Base-by-base conservation (phyloP, 1,140 invertebrate genomes). In the Pseudomyrmex concolor region DNA sequence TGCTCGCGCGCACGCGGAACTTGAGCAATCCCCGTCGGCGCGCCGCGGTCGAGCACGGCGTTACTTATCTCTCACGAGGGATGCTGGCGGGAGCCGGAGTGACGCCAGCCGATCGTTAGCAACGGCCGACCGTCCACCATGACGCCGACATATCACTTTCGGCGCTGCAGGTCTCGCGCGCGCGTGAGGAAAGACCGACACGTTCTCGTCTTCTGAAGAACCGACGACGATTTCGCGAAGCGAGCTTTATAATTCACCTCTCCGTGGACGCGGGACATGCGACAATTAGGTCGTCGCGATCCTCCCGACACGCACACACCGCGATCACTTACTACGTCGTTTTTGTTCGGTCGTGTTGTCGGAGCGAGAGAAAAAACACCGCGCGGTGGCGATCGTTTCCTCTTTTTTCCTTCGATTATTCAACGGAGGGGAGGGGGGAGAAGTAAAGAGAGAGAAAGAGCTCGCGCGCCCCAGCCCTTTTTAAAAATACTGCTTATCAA, bases 91-190 rank as follows among this genome's bases (percentile, higher is more conserved):
- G 10, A 59, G 15, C 34, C 34, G 34, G 34, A 34, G 4, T 7
- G 34, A 54, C 51, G 74, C 84, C 71, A 82, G 25, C 4, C 78
- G 86, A 92, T 91, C 84, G 88, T 91, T 91, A 91, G 83, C 62
- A 10, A 59, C 19, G 10, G 66, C 70, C 66, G 59, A 81, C 71
- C 83, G 83, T 81, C 86, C 63, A 68, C 63, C 85, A 89, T 87
- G 87, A 91, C 85, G 90, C 91, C 87, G 84, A 86, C 19, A 86
- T 62, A 86, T 80, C 63, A 59, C 86, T 19, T 22, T 45, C 25
- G 57, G 17, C n/a, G 13, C n/a, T 22, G 25, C 15, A 2, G 3
- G 34, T 34, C 34, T n/a, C n/a, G n/a, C 22, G 2, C 13, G 15
- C 55, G 17, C 13, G 13, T 22, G 5, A 7, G 5, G 5, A 34